Evolutionary conservation across 2,888 invertebrate species (phyloP), one percentile per base, ranked within the genome.

Genomic region (Criorhina ranunculi): DNA sequence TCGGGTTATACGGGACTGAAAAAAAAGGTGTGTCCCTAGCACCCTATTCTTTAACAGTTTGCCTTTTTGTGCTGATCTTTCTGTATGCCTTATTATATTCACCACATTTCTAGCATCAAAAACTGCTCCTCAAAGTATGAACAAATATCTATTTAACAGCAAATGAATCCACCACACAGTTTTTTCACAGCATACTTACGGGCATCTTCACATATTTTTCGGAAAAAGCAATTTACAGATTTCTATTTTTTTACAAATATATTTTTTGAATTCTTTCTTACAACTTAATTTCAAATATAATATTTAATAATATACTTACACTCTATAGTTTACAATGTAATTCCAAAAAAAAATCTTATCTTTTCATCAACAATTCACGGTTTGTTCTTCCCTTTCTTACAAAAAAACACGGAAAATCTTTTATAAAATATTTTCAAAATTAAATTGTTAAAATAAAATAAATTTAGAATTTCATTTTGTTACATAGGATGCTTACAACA

Each of bases 271-370:
- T 57, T 83, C 24, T 59, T 73, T 33, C 55, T 59, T 83, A 53
- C 51, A 35, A 55, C 15, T 69, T 69, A 55, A 17, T 37, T 59
- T 66, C 33, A 55, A 64, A 42, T 53, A 55, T 40, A 60, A 46
- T 78, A 57, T 3, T 42, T 17, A 75, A 69, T 17, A 75, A 69
- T 83, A 69, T 29, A 51, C 83, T 83, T 83, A 83, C 40, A 40
- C 7, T 33, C 73, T 79, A 79, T 79, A 83, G 79, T 83, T 83
- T 75, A 83, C 73, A 83, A 64, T 67, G 59, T 55, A 53, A 60
- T 44, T 66, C 31, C 57, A 67, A 59, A 42, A 46, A 42, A 46
- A 66, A 66, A 37, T 17, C 11, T 44, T 49, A 51, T 42, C 42
- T 19, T 60, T 60, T 67, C 46, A 29, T 51, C 42, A 44, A 59